Evolutionary conservation across 2,113 vertebrate species (phyloP).

Genomic region (Gasterosteus nipponicus): DNA sequence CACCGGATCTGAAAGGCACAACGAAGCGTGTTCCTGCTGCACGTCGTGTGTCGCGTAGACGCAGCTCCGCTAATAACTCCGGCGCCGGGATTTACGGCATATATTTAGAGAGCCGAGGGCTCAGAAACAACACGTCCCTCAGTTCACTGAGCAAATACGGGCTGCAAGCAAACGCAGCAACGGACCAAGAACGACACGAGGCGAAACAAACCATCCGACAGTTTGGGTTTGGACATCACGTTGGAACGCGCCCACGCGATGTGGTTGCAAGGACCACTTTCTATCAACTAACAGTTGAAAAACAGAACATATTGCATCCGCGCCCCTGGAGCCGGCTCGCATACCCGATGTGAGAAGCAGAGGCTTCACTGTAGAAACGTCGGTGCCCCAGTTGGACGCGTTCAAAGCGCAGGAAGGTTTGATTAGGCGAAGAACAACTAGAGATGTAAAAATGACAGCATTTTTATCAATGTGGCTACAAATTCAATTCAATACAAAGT

Average conservation of each 20-base stretch:
- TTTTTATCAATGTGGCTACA: not conserved
- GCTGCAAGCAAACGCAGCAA: not conserved
- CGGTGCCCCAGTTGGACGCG: not conserved
- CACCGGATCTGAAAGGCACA: too few relatives aligned
- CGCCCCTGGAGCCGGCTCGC: slow-evolving; percentile 15
- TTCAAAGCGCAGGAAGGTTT: not conserved
- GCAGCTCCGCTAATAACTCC: not conserved
- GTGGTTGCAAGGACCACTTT: not conserved
- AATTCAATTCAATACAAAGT: not conserved
- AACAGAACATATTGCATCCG: not conserved
- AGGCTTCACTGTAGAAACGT: not conserved
- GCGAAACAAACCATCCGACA: not conserved
- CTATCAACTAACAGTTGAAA: not conserved
- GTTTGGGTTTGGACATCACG: not conserved
- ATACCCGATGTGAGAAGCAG: not conserved
- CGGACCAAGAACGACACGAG: not conserved
- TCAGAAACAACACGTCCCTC: not conserved
- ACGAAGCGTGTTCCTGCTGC: not conserved
- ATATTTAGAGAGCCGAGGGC: not conserved
- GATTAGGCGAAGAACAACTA: not conserved
- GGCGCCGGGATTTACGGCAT: not conserved
- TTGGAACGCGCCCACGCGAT: not conserved
- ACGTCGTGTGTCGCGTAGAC: not conserved
- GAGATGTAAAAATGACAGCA: not conserved
- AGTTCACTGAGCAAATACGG: not conserved